Evolutionary conservation across 2,113 vertebrate species (phyloP).

Genomic region (Anolis sagrei): DNA sequence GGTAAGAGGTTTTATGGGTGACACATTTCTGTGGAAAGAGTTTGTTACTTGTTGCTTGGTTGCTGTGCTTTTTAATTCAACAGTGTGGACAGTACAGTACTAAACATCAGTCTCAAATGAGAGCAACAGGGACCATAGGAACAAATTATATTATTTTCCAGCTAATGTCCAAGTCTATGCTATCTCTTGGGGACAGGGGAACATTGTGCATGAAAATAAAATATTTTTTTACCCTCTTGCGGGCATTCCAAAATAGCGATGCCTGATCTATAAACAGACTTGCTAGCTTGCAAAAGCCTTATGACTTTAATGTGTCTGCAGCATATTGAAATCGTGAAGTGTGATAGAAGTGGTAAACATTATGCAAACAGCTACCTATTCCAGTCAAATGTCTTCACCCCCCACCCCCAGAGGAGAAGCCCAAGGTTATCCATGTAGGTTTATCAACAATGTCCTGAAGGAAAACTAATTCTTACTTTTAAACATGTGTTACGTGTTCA

Average conservation of each 20-base stretch:
- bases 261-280: slow-evolving; percentile 19
- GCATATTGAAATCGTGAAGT: slow-evolving; percentile 12
- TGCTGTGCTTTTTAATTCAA: not conserved
- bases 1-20: not conserved
- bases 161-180: not conserved
- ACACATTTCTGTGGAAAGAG: not conserved
- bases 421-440: not conserved
- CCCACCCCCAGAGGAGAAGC: not conserved
- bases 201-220: not conserved
- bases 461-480: not conserved
- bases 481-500: not conserved
- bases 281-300: slow-evolving; percentile 38
- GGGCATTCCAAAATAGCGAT: slow-evolving; percentile 41
- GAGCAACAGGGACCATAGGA: not conserved
- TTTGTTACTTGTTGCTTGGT: not conserved
- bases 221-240: not conserved
- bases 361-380: slow-evolving; percentile 33
- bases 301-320: slow-evolving; percentile 40
- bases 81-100: too few relatives aligned
- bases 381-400: slow-evolving; percentile 41
- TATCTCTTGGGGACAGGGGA: not conserved
- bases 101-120: not conserved
- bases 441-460: not conserved
- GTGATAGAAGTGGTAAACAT: slow-evolving; percentile 33
- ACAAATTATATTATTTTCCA: not conserved